These are phyloP conservation scores for Megaceryle torquata DNA, from an alignment of 2,113 vertebrate genomes.

Conservation along the genomic window DNA sequence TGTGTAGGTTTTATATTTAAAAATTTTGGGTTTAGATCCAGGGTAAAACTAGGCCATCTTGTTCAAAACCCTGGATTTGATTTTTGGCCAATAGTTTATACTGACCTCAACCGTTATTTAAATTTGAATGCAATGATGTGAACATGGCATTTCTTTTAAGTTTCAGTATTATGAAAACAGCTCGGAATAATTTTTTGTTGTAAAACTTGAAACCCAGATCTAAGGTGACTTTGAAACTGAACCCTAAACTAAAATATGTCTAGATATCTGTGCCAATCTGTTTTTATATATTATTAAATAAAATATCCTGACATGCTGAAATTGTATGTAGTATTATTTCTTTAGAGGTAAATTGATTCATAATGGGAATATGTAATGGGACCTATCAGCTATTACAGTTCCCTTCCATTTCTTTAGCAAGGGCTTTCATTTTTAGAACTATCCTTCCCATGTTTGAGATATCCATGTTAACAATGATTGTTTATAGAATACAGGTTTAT, in stretches of 20 bases:
- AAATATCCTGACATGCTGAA: background rate
- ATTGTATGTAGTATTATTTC: background rate
- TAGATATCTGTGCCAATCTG: background rate
- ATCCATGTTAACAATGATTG: background rate
- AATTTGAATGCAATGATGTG: background rate
- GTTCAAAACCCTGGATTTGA: background rate
- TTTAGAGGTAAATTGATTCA: background rate
- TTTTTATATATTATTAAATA: background rate
- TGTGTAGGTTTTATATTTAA: background rate
- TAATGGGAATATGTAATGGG: background rate
- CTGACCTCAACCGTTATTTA: background rate
- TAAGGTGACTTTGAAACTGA: background rate
- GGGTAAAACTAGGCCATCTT: background rate
- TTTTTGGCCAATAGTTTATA: background rate
- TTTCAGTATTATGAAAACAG: background rate
- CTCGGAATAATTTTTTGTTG: background rate
- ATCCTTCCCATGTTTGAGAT: background rate
- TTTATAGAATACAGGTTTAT: background rate
- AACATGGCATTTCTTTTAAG: background rate
- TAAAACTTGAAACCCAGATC: background rate
- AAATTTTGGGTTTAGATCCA: background rate
- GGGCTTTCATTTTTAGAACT: background rate
- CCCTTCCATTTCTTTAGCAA: background rate
- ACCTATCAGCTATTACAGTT: background rate
- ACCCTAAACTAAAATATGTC: background rate